A percentile compares a stretch with the other conserved stretches of the same genome.
Evolutionary conservation across 2,797 vertebrate species (phyloP).

Genomic region (Sebastes iracundus): DNA sequence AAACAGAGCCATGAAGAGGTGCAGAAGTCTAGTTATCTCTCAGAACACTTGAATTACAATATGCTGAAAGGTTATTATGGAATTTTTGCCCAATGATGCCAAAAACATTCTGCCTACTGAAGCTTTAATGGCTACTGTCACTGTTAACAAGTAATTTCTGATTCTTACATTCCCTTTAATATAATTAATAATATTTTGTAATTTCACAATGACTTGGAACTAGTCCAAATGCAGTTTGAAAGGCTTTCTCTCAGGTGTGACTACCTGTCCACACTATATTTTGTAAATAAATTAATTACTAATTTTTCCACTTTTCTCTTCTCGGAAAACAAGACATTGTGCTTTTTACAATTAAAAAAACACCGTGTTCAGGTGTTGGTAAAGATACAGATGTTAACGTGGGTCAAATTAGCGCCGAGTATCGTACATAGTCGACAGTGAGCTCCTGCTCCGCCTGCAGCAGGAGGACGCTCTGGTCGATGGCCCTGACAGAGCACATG

Average conservation of each 20-base stretch:
- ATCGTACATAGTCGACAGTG: conserved; percentile 76
- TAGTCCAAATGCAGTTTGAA: background rate
- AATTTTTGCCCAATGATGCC: no score
- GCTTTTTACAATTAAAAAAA: no score
- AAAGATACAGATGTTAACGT: background rate
- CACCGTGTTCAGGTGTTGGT: background rate
- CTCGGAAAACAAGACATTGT: background rate
- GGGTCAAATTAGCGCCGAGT: background rate
- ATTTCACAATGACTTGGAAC: background rate
- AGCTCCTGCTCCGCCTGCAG: conserved; percentile 83
- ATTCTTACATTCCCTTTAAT: no score
- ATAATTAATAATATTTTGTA: background rate
- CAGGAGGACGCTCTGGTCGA: conserved; percentile 90
- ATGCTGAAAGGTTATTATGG: no score
- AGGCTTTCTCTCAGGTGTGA: background rate
- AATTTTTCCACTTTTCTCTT: background rate
- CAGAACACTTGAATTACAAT: no score
- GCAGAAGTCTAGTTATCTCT: no score
- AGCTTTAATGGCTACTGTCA: no score
- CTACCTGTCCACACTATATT: background rate
- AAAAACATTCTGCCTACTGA: no score
- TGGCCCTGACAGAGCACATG: conserved; percentile 87
- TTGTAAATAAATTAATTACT: background rate
- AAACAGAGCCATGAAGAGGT: no score
- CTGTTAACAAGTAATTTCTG: no score